Evolutionary conservation across 2,797 vertebrate genomes (phyloP), one percentile per base, ranked within the genome.

Genomic region (Poeciliopsis gracilis): DNA sequence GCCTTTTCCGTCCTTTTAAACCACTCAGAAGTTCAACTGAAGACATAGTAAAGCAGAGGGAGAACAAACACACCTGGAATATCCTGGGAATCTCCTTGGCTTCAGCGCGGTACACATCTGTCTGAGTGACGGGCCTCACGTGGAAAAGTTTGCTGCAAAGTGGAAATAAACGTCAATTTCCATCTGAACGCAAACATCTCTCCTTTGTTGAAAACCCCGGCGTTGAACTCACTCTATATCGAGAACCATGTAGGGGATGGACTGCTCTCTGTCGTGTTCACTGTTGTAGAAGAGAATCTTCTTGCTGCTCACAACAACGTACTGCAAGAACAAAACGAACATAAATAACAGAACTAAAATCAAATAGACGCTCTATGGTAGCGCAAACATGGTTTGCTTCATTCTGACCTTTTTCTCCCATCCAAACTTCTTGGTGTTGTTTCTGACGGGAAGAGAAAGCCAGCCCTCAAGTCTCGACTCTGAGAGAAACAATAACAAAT

Each of bases 281-380:
- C 95, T 99, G 91, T 98, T 97, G 90, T 99, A 99, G 94, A 99
- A 99, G 76, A 99, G 95, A 84, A 99, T 98, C 96, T 99, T 99
- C 96, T 97, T 99, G 95, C 98, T 99, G 96, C 98, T 99, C 76
- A 99, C 97, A 46, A 99, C 97, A 76, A 99, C 97, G 72, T 98
- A 99, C 98, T 99, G 93, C 94, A 82, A 96, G 92, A 77, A 93
- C 90, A 87, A n/a, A 70, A 47, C 25, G 78, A 49, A 84, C 25
- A 12, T 57, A 59, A 1, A 11, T 4, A 8, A 73, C 4, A 77
- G 77, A 25, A 16, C 33, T 45, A n/a, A 28, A 53, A 23, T 75
- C 3, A 55, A 0, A 38, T 23, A 72, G 30, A 33, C 6, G 11
- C 0, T 4, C 0, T 28, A 43, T 0, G 25, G 13, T 30, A 67